phyloP scores from a whole-genome alignment of 2,797 vertebrate species.

The Carapus acus region DNA sequence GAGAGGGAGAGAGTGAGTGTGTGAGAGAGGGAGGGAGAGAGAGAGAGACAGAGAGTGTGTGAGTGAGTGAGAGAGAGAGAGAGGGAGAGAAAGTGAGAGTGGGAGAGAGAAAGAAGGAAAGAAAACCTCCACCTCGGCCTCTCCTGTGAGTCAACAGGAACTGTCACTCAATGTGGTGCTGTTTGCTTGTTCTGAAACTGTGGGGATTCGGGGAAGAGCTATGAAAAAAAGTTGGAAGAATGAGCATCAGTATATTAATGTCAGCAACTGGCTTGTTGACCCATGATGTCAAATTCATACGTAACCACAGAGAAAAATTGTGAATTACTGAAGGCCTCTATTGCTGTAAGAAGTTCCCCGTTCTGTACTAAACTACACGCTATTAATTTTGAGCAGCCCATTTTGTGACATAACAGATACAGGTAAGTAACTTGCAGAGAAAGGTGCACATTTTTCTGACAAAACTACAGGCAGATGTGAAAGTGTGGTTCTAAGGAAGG shows the following conservation, averaged over 20 bases:
- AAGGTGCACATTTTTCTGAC: constrained; percentile 23
- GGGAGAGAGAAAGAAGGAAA: too few relatives aligned
- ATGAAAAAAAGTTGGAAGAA: constrained; percentile 57
- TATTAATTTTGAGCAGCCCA: constrained; percentile 44
- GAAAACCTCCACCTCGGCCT: constrained; percentile 48
- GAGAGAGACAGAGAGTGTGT: too few relatives aligned
- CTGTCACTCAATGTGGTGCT: constrained; percentile 64
- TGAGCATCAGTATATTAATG: constrained; percentile 72
- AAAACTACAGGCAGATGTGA: constrained; percentile 16
- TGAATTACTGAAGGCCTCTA: constrained; percentile 65
- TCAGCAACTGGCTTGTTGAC: constrained; percentile 59
- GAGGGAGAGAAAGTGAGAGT: too few relatives aligned
- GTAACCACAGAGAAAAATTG: constrained; percentile 60
- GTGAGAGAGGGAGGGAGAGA: too few relatives aligned
- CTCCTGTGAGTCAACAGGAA: constrained; percentile 61
- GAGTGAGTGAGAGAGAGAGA: too few relatives aligned
- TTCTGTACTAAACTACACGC: constrained; percentile 54
- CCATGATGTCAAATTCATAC: constrained; percentile 62
- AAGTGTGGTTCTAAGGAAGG: constrained; percentile 6
- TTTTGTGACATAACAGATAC: constrained; percentile 39
- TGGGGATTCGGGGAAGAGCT: constrained; percentile 57
- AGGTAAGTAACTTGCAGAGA: constrained; percentile 19
- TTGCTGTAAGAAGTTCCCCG: constrained; percentile 52
- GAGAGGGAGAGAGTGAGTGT: too few relatives aligned
- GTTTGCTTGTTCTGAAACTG: constrained; percentile 48